Base-by-base conservation (phyloP, 1,140 invertebrate genomes). In the Gonatopus flavifemur region DNA sequence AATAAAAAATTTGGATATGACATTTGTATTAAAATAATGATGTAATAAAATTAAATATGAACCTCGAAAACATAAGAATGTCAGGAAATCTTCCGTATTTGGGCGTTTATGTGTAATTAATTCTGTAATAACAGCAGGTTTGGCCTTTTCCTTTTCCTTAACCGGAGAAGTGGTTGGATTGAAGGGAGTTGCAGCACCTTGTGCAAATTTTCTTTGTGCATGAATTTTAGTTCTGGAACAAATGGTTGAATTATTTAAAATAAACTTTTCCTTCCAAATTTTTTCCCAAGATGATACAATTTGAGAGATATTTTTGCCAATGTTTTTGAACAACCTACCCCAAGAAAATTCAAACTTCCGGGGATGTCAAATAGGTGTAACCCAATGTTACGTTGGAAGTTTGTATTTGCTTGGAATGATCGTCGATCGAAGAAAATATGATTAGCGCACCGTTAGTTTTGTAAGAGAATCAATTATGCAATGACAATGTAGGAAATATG, bases 121-220 rank as follows among this genome's bases (percentile, higher is more conserved):
- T 63, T 86, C 83, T 33, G 79, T 73, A 55, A 80, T 66, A 51
- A 77, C 55, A 67, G 78, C 20, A 64, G 78, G 62, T 62, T 82
- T 67, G 32, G 68, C 39, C 61, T 80, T 78, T 45, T 84, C 78
- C 54, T 83, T 80, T 57, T 84, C 83, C 59, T 85, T 87, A 0
- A 84, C 76, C 8, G 85, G 79, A 25, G 82, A 82, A 41, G 71
- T 70, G 16, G 70, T 33, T 21, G 72, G 61, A 50, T 59, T 70
- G 18, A 69, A 77, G 25, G 69, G 55, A 28, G 70, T 74, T 7
- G 64, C 80, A 36, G 82, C 83, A 18, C 89, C 90, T 77, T 93
- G 90, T 33, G 91, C 91, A 83, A 95, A 95, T 77, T 95, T 95
- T 53, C 92, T 81, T 72, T 95, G 92, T 25, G 92, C 92, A 69